These are phyloP conservation scores for Drosophila arizonae DNA, from an alignment of 1,140 invertebrate genomes.

Conservation along the genomic window DNA sequence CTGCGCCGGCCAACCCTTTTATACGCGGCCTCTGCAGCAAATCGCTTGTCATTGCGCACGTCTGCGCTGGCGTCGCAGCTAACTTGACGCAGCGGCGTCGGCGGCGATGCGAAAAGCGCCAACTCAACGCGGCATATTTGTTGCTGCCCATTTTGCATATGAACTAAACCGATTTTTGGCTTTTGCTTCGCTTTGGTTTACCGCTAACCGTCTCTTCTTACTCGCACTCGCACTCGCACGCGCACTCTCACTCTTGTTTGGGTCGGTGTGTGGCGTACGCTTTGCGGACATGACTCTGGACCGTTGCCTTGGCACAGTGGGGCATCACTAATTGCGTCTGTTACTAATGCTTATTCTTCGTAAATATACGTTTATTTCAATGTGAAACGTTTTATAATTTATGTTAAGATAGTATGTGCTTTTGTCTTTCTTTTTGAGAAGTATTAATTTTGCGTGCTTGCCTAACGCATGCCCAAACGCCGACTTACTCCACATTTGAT, in stretches of 20 bases:
- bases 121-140: slow-evolving; percentile 44
- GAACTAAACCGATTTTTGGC: slow-evolving; percentile 45
- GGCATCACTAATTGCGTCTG: background rate
- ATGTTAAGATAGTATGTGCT: no score
- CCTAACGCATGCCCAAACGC: no score
- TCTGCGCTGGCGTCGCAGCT: slow-evolving; percentile 6
- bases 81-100: slow-evolving; percentile 20
- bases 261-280: slow-evolving; percentile 11
- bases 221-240: slow-evolving; percentile 26
- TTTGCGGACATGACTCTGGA: slow-evolving; percentile 28
- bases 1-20: slow-evolving; percentile 70
- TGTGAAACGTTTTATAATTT: background rate
- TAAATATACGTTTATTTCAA: no score
- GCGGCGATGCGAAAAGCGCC: slow-evolving; percentile 60
- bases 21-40: slow-evolving; percentile 59
- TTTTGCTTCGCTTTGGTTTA: slow-evolving; percentile 45
- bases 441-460: no score
- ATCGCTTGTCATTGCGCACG: slow-evolving; percentile 38
- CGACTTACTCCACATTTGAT: background rate
- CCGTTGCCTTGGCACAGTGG: slow-evolving; percentile 45
- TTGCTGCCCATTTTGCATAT: slow-evolving; percentile 46
- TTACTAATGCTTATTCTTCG: background rate
- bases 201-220: slow-evolving; percentile 23
- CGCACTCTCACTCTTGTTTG: slow-evolving; percentile 38
- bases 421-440: no score